These are phyloP conservation scores for Watsonalla cultraria DNA, from an alignment of 2,888 invertebrate species.

Conservation along the genomic window DNA sequence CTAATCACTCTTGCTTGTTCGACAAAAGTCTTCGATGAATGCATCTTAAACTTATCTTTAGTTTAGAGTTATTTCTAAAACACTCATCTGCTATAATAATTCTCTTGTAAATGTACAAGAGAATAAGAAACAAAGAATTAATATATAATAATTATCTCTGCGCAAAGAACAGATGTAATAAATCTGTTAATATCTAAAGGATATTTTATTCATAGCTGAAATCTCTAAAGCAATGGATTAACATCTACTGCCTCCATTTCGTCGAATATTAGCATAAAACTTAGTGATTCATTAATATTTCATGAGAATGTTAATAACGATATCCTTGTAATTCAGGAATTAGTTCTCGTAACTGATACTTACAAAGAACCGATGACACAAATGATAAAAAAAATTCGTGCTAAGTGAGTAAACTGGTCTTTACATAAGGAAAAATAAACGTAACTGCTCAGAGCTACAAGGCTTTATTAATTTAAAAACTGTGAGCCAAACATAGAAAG, in stretches of 20 bases:
- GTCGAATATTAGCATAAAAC: conserved; percentile 59
- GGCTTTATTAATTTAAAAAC: neutral
- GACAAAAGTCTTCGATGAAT: conserved; percentile 14
- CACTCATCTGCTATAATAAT: conserved; percentile 1
- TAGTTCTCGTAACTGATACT: neutral
- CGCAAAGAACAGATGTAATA: conserved; percentile 13
- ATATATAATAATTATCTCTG: conserved; percentile 7
- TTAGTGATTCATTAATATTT: conserved; percentile 50
- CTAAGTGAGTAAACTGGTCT: too few species aligned
- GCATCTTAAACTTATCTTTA: neutral
- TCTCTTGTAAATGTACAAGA: neutral
- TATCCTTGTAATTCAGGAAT: neutral
- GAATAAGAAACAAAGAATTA: too few species aligned
- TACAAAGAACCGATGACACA: neutral
- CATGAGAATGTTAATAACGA: conserved; percentile 29
- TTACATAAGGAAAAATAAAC: too few species aligned
- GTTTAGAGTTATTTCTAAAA: conserved; percentile 1
- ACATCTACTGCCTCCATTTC: conserved; percentile 36
- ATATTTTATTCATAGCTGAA: conserved; percentile 35
- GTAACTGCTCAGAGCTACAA: too few species aligned
- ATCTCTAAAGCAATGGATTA: conserved; percentile 20
- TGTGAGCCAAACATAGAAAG: neutral
- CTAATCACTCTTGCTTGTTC: conserved; percentile 19
- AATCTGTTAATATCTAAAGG: conserved; percentile 16
- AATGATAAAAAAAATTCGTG: too few species aligned